Percentiles rank a stretch among this genome's conserved stretches.
Evolutionary conservation across 2,888 invertebrate genomes (phyloP).

Genomic region (Iselma pallidipennis): DNA sequence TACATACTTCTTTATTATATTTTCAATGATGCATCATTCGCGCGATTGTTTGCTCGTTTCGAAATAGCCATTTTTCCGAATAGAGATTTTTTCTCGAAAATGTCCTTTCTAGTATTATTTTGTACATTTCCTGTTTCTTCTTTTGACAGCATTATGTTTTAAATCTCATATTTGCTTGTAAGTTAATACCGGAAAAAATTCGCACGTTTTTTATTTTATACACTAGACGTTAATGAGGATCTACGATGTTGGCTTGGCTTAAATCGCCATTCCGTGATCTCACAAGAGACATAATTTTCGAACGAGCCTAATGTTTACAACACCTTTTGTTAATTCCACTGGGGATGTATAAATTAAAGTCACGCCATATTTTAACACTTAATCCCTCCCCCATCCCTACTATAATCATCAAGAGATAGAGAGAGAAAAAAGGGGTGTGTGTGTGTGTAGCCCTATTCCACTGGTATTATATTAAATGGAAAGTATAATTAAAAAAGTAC

Average conservation of each 20-base stretch:
- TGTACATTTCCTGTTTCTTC: neutral
- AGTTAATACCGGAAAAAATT: neutral
- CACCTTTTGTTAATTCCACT: slow-evolving; percentile 7
- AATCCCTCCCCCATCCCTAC: neutral
- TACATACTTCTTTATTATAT: neutral
- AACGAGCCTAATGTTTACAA: slow-evolving; percentile 5
- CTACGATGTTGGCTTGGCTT: neutral
- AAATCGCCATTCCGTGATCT: slow-evolving; percentile 3
- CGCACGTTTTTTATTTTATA: neutral
- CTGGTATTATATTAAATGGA: slow-evolving; percentile 2
- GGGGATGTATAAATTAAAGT: slow-evolving; percentile 9
- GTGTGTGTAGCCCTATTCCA: neutral
- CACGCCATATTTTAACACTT: slow-evolving; percentile 8
- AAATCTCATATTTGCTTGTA: neutral
- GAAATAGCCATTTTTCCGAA: neutral
- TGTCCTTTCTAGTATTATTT: neutral
- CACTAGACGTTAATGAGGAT: neutral
- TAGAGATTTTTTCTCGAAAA: no score
- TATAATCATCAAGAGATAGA: slow-evolving; percentile 1
- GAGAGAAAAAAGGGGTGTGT: neutral
- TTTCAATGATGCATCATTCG: neutral
- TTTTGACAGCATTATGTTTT: neutral
- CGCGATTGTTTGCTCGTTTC: no score
- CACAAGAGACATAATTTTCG: slow-evolving; percentile 3
- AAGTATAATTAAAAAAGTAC: slow-evolving; percentile 10